Conservation (phyloP, 2,113 vertebrate genomes). For the Gasterosteus aculeatus region DNA sequence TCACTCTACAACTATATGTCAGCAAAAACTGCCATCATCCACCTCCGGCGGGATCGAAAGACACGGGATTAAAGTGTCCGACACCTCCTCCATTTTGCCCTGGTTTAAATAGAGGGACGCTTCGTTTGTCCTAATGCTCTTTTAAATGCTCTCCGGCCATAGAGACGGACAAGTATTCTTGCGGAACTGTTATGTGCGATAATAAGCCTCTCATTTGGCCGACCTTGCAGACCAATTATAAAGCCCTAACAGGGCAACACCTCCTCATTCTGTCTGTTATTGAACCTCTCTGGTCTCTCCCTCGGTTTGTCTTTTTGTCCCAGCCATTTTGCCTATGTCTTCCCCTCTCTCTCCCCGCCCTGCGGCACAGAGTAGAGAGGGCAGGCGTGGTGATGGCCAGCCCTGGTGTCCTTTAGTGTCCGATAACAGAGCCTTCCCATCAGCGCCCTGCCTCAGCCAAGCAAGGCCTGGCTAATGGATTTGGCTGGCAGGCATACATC, state of each 20-base stretch:
- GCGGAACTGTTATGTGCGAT: slow-evolving; percentile 69
- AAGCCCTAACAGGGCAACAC: slow-evolving; percentile 74
- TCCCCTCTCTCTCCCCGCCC: slow-evolving; percentile 49
- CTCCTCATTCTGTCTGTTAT: slow-evolving; percentile 70
- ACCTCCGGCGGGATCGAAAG: neutral
- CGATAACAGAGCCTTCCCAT: slow-evolving; percentile 79
- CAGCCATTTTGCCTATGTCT: slow-evolving; percentile 61
- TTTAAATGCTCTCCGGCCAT: slow-evolving; percentile 64
- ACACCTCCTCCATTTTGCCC: slow-evolving; percentile 31
- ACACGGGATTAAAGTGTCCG: slow-evolving; percentile 31
- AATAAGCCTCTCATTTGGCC: slow-evolving; percentile 76
- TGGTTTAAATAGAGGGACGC: slow-evolving; percentile 53
- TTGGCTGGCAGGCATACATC: slow-evolving; percentile 84
- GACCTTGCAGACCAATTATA: slow-evolving; percentile 78
- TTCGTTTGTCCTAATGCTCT: slow-evolving; percentile 72
- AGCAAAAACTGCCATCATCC: neutral
- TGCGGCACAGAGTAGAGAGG: slow-evolving; percentile 63
- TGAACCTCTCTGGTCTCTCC: slow-evolving; percentile 60
- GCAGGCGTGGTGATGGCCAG: slow-evolving; percentile 71
- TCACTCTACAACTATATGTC: neutral
- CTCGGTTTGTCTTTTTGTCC: slow-evolving; percentile 67
- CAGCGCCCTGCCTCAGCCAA: slow-evolving; percentile 70
- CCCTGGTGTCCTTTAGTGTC: slow-evolving; percentile 81
- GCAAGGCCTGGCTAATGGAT: slow-evolving; percentile 82
- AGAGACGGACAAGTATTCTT: slow-evolving; percentile 70